phyloP scores from a whole-genome alignment of 2,113 vertebrate species.

The Pteropus alecto region DNA sequence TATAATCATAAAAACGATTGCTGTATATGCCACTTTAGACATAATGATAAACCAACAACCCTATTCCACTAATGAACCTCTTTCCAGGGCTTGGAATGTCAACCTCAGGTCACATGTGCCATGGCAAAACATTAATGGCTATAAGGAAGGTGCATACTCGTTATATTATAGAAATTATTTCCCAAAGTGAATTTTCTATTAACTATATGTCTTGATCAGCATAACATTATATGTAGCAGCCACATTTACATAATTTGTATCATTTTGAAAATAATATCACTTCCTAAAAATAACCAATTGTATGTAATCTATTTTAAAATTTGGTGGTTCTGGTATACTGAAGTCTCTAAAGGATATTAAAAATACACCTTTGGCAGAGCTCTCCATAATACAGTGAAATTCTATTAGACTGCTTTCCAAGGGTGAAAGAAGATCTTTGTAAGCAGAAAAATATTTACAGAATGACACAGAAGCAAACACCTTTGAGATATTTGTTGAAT shows the following conservation, averaged over 20 bases:
- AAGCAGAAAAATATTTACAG: slow-evolving; percentile 34
- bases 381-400: slow-evolving; percentile 16
- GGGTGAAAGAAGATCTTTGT: slow-evolving; percentile 7
- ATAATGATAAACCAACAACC: slow-evolving; percentile 26
- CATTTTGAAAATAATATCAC: slow-evolving; percentile 21
- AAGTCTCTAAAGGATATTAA: slow-evolving; percentile 2
- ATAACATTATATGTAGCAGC: neutral
- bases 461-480: neutral
- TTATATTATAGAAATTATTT: slow-evolving; percentile 29
- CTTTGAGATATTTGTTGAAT: neutral
- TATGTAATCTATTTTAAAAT: slow-evolving; percentile 6
- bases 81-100: neutral
- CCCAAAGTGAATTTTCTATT: slow-evolving; percentile 35
- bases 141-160: neutral
- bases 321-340: neutral
- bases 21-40: neutral
- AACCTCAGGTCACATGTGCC: neutral
- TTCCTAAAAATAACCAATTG: neutral
- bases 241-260: neutral
- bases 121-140: neutral
- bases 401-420: slow-evolving; percentile 40
- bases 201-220: neutral
- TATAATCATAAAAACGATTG: slow-evolving; percentile 43
- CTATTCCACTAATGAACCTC: neutral
- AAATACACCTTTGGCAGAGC: slow-evolving; percentile 11